Evolutionary conservation across 2,797 vertebrate species (phyloP), one percentile per base, ranked within the genome.

Genomic region (Clarias fuscus): DNA sequence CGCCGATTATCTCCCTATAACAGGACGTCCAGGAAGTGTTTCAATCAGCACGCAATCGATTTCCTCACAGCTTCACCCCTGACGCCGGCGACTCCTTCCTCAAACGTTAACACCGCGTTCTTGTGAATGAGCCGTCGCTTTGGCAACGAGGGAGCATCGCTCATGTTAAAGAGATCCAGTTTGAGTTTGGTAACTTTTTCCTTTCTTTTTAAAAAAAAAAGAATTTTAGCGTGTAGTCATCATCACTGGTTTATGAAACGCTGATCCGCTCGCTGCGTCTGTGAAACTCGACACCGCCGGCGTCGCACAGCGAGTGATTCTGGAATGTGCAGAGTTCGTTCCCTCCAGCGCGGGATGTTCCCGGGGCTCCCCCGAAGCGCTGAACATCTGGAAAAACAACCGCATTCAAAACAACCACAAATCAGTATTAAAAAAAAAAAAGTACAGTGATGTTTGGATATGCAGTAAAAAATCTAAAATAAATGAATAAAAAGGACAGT

Each of bases 341-440:
- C 72, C 73, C 64, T 58, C 6, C 4, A 80, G 85, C 33, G 67
- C 88, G 68, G 80, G 73, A 84, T 71, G 85, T 78, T 30, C 73
- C n/a, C 37, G 62, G 37, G 4, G 14, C 13, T 40, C 18, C 18
- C 7, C 84, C 4, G 17, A 27, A 79, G 67, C 10, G 4, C 58
- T 13, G 33, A 64, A 86, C 77, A 71, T 85, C 67, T 48, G 67
- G 37, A 68, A 18, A 59, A 70, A 58, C 30, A 64, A 61, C n/a
- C 61, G 22, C 8, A 30, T 40, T 83, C 17, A 61, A 30, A 27
- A 37, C 33, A n/a, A 14, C 2, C 18, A 72, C 0, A 33, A 18
- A 13, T 43, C 70, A 24, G 70, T 5, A 48, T 48, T 1, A 64
- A 24, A 13, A 8, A 62, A 62, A 40, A 71, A 73, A n/a, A 15